Conservation (phyloP, 2,888 invertebrate species). For the Hedychridium roseum region DNA sequence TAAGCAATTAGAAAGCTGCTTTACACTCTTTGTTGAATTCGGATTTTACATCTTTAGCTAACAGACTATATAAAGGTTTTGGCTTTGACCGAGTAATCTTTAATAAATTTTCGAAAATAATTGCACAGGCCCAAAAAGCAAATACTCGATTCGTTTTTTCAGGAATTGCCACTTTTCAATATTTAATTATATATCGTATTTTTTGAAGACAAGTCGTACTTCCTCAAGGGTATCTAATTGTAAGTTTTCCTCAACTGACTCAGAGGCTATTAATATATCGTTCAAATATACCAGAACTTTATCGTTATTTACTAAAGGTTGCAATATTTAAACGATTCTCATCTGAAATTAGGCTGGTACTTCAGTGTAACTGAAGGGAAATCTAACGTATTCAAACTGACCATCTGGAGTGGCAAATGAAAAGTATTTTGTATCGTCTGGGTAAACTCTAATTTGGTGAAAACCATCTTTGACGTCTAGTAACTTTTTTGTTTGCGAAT, state of each 20-base stretch:
- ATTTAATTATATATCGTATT: not conserved
- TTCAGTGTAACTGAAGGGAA: too few species aligned
- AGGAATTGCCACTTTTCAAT: not conserved
- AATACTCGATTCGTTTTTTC: not conserved
- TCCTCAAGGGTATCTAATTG: not conserved
- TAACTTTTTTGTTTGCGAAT: not conserved
- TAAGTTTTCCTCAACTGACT: not conserved
- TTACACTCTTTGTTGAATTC: too few species aligned
- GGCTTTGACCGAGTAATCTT: too few species aligned
- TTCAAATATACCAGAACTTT: not conserved
- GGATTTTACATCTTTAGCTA: too few species aligned
- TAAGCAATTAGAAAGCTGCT: constrained; percentile 23
- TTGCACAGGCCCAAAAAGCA: too few species aligned
- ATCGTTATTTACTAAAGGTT: not conserved
- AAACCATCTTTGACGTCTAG: not conserved
- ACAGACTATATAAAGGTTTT: too few species aligned
- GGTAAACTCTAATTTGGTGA: not conserved
- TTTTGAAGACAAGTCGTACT: not conserved
- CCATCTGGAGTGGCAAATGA: not conserved
- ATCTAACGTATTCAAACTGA: not conserved
- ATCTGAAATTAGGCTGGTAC: too few species aligned
- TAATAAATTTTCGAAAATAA: constrained; percentile 29
- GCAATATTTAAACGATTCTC: not conserved
- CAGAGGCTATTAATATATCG: too few species aligned
- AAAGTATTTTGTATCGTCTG: not conserved